Evolutionary conservation across 1,140 invertebrate species (phyloP), one percentile per base, ranked within the genome.

Genomic region (Drosophila orosa): DNA sequence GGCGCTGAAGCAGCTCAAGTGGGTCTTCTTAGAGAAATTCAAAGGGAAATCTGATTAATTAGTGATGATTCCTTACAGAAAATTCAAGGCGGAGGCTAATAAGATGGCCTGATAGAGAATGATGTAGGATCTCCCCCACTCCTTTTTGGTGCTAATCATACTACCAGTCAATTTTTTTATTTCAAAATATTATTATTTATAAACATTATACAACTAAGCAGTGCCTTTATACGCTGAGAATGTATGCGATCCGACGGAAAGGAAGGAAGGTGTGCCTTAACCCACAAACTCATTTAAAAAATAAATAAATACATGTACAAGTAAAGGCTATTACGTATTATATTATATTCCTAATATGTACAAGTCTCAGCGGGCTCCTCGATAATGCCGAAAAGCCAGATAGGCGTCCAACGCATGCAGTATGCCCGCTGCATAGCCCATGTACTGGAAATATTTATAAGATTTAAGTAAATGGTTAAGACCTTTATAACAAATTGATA

Each of bases 341-440:
- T 42, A 42, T 45, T 24, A 6, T 15, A n/a, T 3, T 9, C 22
- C 22, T 25, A 24, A 9, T 45, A 48, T 37, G n/a, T 39, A 35
- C 19, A 29, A 40, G 27, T 22, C 19, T 15, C 92, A 94, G 87
- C 94, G 87, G 65, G 93, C 92, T 45, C 94, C 94, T 92, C 94
- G 95, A 72, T 94, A 94, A 75, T 95, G 94, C 69, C 92, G 93
- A 60, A 95, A 96, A 1, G 95, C 95, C 69, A 95, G 93, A 91
- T 95, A 96, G 2, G 95, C 95, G 85, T 97, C 96, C 3, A 95
- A 93, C 1, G 94, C 95, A 89, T 97, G 95, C 1, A 96, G 76
- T 15, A 96, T 82, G 29, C 95, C 95, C 13, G 95, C 93, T 6
- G 96, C 92, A 37, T 94, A 94, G 31, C 96, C 96, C 69, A 96